Conservation (phyloP, 2,113 vertebrate species). For the Dasyprocta punctata region DNA sequence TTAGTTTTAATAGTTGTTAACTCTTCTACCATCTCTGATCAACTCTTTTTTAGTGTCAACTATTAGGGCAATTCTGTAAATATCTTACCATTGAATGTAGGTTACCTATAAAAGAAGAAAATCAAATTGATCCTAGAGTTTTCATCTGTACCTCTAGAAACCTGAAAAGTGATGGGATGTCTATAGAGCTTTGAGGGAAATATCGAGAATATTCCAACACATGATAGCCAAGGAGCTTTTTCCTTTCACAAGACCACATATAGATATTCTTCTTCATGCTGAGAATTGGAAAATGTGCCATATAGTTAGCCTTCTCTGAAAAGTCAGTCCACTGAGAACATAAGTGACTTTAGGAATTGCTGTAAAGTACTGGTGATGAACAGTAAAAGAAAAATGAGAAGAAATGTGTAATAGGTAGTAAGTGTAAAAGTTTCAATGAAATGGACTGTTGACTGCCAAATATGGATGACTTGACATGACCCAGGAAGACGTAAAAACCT, state of each 20-base stretch:
- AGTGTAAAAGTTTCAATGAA: not conserved
- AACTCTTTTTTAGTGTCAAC: not conserved
- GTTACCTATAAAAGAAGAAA: slow-evolving; percentile 33
- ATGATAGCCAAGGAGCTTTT: not conserved
- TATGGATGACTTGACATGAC: not conserved
- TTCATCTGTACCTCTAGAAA: not conserved
- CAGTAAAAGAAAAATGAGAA: not conserved
- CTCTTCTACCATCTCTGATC: not conserved
- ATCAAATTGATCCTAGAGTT: not conserved
- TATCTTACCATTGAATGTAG: not conserved
- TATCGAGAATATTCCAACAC: not conserved
- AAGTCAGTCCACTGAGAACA: not conserved
- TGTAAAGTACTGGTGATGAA: not conserved
- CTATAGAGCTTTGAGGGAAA: not conserved
- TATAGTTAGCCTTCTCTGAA: not conserved
- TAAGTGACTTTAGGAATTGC: not conserved
- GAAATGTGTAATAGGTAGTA: not conserved
- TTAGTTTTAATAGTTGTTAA: not conserved
- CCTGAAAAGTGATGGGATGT: not conserved
- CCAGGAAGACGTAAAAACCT: not conserved
- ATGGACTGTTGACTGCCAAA: not conserved
- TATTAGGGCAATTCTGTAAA: not conserved
- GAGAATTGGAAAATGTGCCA: not conserved
- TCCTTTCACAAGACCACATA: not conserved
- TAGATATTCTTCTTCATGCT: not conserved